phyloP scores from a whole-genome alignment of 2,888 invertebrate genomes.

The Salticus scenicus region DNA sequence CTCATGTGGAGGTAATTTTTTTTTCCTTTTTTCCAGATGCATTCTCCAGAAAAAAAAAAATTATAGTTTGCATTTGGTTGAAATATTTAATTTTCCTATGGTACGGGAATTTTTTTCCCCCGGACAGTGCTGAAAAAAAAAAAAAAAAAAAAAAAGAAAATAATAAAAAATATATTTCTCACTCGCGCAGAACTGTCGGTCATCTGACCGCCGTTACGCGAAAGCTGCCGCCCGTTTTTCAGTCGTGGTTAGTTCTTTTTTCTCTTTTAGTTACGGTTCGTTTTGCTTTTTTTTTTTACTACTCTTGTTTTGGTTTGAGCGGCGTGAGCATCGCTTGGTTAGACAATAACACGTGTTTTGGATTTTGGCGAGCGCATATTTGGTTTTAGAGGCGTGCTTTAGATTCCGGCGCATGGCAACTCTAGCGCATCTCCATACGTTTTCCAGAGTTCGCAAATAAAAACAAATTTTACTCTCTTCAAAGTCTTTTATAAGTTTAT shows the following conservation, averaged over 20 bases:
- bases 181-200: too few species aligned
- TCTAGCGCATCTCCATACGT: conserved; percentile 48
- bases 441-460: conserved; percentile 46
- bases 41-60: conserved; percentile 5
- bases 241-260: conserved; percentile 28
- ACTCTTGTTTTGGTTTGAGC: background rate
- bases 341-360: conserved; percentile 33
- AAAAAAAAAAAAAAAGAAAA: too few species aligned
- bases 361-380: conserved; percentile 26
- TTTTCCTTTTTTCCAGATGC: conserved; percentile 34
- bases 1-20: conserved; percentile 54
- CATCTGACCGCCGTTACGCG: conserved; percentile 11
- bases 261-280: too few species aligned
- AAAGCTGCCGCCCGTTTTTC: background rate
- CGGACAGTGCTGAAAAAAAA: conserved; percentile 48
- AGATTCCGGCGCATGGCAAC: conserved; percentile 56
- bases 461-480: conserved; percentile 40
- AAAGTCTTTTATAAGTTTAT: conserved; percentile 47
- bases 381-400: conserved; percentile 37
- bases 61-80: conserved; percentile 14
- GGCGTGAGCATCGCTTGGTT: conserved; percentile 17
- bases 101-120: conserved; percentile 41
- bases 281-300: conserved; percentile 48
- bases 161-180: too few species aligned
- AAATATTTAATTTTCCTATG: conserved; percentile 30